These are phyloP conservation scores for Portevinia maculata DNA, from an alignment of 2,888 invertebrate species.

Conservation along the genomic window DNA sequence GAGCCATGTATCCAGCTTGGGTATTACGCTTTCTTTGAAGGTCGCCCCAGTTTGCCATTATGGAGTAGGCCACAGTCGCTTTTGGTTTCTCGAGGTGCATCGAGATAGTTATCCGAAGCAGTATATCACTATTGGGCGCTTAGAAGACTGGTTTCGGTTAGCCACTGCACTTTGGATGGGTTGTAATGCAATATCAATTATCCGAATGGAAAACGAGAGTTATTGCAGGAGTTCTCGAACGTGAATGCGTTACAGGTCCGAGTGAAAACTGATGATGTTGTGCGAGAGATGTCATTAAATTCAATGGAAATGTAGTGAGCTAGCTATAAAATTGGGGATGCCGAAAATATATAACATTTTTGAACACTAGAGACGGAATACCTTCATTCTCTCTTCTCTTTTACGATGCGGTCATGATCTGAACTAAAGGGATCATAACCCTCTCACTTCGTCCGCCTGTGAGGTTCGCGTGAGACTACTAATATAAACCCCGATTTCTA, in stretches of 20 bases:
- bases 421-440: no score
- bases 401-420: no score
- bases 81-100: constrained; percentile 28
- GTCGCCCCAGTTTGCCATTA: constrained; percentile 70
- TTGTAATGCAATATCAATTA: constrained; percentile 48
- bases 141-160: constrained; percentile 47
- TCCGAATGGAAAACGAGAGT: constrained; percentile 67
- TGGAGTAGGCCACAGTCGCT: constrained; percentile 49
- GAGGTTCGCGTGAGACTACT: no score
- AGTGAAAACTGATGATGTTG: constrained; percentile 25
- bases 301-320: no score
- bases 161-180: constrained; percentile 12
- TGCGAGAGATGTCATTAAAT: not conserved
- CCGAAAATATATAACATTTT: no score
- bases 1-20: constrained; percentile 29
- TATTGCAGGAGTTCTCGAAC: constrained; percentile 48
- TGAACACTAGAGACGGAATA: no score
- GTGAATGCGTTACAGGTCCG: constrained; percentile 56
- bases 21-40: constrained; percentile 73
- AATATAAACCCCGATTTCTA: no score
- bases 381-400: no score
- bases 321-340: no score
- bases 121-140: constrained; percentile 52
- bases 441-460: no score
- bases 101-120: constrained; percentile 50